Conservation (phyloP, 1,140 invertebrate species). For the Heliothis subflexa region DNA sequence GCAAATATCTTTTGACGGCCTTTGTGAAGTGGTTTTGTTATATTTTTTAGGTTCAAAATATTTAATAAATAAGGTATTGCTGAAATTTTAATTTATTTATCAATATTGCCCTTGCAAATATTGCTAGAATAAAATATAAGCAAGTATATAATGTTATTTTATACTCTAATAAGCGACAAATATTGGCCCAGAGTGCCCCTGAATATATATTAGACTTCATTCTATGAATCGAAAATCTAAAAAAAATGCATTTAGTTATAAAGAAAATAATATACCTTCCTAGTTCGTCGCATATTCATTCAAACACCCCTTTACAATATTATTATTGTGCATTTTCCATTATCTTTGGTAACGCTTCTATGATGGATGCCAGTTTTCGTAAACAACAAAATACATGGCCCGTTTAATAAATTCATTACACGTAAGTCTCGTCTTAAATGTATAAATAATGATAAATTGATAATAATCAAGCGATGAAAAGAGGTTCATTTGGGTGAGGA, state of each 20-base stretch:
- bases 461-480: conserved; percentile 33
- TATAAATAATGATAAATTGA: conserved; percentile 39
- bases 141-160: conserved; percentile 25
- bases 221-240: too few relatives aligned
- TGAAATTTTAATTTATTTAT: too few relatives aligned
- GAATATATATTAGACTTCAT: too few relatives aligned
- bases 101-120: background rate
- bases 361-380: conserved; percentile 17
- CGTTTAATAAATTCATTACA: conserved; percentile 30
- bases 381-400: conserved; percentile 19
- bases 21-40: background rate
- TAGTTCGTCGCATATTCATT: too few relatives aligned
- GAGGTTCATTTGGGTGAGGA: conserved; percentile 36
- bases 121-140: conserved; percentile 1
- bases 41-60: conserved; percentile 5
- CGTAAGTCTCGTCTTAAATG: conserved; percentile 9
- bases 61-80: background rate
- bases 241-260: too few relatives aligned
- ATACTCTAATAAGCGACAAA: conserved; percentile 17
- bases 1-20: background rate
- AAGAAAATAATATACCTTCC: too few relatives aligned
- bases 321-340: background rate
- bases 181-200: conserved; percentile 6
- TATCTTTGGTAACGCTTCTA: conserved; percentile 20
- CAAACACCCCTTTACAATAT: too few relatives aligned